Base-by-base conservation (phyloP, 2,888 invertebrate species). In the Spodoptera littoralis region DNA sequence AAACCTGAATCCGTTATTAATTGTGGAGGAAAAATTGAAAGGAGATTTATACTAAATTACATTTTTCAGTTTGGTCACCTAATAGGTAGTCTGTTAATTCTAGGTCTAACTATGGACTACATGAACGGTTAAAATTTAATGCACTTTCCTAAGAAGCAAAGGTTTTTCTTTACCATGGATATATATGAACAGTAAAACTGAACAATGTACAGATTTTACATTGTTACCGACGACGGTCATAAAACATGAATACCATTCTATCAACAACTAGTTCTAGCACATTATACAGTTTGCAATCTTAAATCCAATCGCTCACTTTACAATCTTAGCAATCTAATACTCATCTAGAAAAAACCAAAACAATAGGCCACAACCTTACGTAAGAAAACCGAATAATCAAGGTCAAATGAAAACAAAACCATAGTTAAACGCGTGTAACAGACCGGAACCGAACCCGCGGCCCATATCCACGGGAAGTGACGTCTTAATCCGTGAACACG, bases 381-480 rank as follows among this genome's bases (percentile, higher is more conserved):
- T 84, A 89, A 88, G 59, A 70, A 79, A 79, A 79, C 52, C 76
- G 62, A 76, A 80, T 77, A 73, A 70, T 73, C 91, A 93, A 93
- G 93, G 93, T 90, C 90, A 82, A 76, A 82, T 65, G 85, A 88
- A 90, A 92, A 89, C 87, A 91, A 91, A 91, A 90, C 89, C 89
- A 87, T 90, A 84, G 73, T 88, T 88, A 91, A 91, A 88, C 83
- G 86, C 70, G 79, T 66, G 81, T 87, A 89, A 78, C 90, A 86
- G 89, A 92, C 88, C 87, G 87, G 88, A 87, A 90, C 92, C 76
- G 80, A 82, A 82, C 86, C 84, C 75, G 84, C 81, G 84, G 84
- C 89, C 87, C 87, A 88, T 88, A 84, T 90, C 83, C 85, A 84
- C 67, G 84, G 93, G 93, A 92, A 89, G 82, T 89, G 87, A 89